A percentile compares a stretch with the other conserved stretches of the same genome.
Conservation (phyloP, 2,797 vertebrate species). For the Gephyroberyx darwinii region DNA sequence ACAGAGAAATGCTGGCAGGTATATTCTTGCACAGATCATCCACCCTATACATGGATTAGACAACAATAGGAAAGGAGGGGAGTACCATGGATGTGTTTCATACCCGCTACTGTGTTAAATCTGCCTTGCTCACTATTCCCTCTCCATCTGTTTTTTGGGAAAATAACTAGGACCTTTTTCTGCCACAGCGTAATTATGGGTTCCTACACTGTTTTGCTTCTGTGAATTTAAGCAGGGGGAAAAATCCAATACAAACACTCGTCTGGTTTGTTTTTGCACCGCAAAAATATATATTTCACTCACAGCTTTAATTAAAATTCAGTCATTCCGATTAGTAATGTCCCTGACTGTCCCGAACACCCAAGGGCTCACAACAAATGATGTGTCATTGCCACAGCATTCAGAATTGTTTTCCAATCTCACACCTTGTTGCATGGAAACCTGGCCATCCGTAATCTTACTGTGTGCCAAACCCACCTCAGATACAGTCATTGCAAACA, state of each 20-base stretch:
- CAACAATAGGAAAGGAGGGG: constrained; percentile 48
- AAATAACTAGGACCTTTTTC: constrained; percentile 68
- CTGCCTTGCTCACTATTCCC: constrained; percentile 51
- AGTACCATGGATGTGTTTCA: constrained; percentile 46
- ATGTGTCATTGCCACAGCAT: constrained; percentile 23
- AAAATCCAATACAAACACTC: constrained; percentile 69
- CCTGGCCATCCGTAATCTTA: constrained; percentile 42
- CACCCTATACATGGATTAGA: constrained; percentile 58
- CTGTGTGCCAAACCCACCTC: constrained; percentile 40
- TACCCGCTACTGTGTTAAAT: constrained; percentile 60
- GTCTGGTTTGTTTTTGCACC: constrained; percentile 62
- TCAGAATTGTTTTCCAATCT: constrained; percentile 29
- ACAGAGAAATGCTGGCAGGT: constrained; percentile 48
- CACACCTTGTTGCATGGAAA: constrained; percentile 48
- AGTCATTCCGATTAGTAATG: constrained; percentile 29
- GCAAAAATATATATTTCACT: constrained; percentile 58
- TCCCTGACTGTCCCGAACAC: constrained; percentile 24
- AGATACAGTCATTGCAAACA: constrained; percentile 44
- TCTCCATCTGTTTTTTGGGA: constrained; percentile 71
- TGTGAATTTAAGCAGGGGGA: constrained; percentile 60
- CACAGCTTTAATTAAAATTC: constrained; percentile 50
- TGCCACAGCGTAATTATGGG: constrained; percentile 73
- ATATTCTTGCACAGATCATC: constrained; percentile 51
- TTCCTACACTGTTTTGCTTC: constrained; percentile 74
- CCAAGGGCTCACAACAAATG: constrained; percentile 26